Base-by-base conservation (phyloP, 2,113 vertebrate species). In the Megaptera novaeangliae region DNA sequence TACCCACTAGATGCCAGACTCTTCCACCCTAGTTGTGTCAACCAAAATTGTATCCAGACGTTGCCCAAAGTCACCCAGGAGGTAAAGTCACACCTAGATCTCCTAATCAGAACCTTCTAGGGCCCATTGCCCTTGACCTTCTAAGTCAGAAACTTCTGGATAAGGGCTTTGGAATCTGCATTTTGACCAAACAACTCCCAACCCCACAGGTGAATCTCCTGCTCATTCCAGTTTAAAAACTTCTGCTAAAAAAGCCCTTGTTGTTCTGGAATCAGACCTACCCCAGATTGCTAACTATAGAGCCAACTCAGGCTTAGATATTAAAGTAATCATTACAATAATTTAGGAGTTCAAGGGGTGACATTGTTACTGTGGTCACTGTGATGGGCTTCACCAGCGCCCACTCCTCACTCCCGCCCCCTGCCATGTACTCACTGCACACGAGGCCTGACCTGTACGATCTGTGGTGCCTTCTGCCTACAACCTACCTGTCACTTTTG, bases 351-450 rank as follows among this genome's bases (percentile, higher is more conserved):
- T 27, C 13, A 3, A 21, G 25, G 27, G 15, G 31, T 3, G 9
- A 34, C 49, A 18, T 0, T 4, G 29, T 39, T 36, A 0, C 6
- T 13, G 5, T 7, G 64, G 12, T 20, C n/a, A 0, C 3, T 2
- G 6, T 55, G 44, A 39, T 15, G 61, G 25, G 7, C 46, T 64
- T 69, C 23, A 10, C 49, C 72, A 52, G 21, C 2, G 41, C 23
- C 31, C 10, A 0, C 41, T 34, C 52, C 74, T 85, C 72, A 4
- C 14, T 11, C 34, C 6, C 1, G 3, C 20, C 46, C 20, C 17
- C 5, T 8, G 3, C 17, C 61, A 8, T 4, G n/a, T 9, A 52
- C 77, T 34, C 13, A 2, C 17, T 1, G 0, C 17, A 8, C 8
- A 3, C n/a, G 18, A 94, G 80, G n/a, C 44, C 34, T 23, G 20